phyloP scores from a whole-genome alignment of 2,888 invertebrate species.

The Acutogordius australiensis region DNA sequence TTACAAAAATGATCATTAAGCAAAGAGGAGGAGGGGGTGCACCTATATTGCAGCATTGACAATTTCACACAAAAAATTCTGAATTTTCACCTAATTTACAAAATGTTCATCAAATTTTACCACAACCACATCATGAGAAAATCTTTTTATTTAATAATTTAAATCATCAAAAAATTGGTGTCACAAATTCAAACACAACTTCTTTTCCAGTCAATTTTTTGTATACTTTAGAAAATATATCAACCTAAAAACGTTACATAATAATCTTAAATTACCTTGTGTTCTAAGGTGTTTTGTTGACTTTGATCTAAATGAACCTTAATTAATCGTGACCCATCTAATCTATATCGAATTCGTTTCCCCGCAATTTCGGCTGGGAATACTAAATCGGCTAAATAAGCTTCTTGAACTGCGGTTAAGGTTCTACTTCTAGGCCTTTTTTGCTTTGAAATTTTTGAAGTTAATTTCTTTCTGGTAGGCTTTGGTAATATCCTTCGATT shows the following conservation, averaged over 20 bases:
- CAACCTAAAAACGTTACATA: conserved; percentile 37
- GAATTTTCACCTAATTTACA: no score
- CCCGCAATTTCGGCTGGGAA: conserved; percentile 98
- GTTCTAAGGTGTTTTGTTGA: conserved; percentile 94
- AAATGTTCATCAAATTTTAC: no score
- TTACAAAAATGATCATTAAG: no score
- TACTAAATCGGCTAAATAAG: conserved; percentile 78
- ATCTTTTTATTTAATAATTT: no score
- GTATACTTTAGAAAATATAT: conserved; percentile 89
- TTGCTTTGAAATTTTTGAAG: conserved; percentile 30
- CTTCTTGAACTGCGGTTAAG: conserved; percentile 81
- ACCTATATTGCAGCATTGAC: no score
- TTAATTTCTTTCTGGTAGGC: conserved; percentile 62
- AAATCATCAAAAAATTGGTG: conserved; percentile 39
- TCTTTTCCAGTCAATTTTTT: conserved; percentile 95
- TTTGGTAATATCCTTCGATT: conserved; percentile 75
- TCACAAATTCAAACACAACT: conserved; percentile 94
- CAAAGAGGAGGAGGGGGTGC: no score
- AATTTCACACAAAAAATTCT: no score
- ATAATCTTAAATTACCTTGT: conserved; percentile 65
- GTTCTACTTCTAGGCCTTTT: conserved; percentile 52
- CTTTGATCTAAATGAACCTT: conserved; percentile 83
- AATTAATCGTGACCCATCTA: conserved; percentile 76
- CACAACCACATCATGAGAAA: no score
- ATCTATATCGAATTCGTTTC: conserved; percentile 71